A percentile compares a stretch with the other conserved stretches of the same genome.
These are phyloP conservation scores for Scrobipalpa costella DNA, from an alignment of 2,888 invertebrate genomes.

Conservation along the genomic window DNA sequence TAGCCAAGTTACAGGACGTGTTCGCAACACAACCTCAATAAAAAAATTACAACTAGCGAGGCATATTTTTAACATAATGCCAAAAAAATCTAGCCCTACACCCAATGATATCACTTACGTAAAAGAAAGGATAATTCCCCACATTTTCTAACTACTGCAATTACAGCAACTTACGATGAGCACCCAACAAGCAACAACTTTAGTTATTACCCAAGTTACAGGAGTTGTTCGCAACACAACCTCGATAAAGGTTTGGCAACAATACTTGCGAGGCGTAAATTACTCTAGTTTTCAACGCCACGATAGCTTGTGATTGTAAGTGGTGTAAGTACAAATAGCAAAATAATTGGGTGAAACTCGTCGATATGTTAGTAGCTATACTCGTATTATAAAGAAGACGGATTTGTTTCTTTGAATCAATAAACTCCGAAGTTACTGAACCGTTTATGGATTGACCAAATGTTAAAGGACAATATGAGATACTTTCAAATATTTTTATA, in stretches of 20 bases:
- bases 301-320: slow-evolving; percentile 11
- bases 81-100: too few relatives aligned
- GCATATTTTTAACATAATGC: too few relatives aligned
- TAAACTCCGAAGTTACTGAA: too few relatives aligned
- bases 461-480: too few relatives aligned
- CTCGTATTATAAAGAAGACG: too few relatives aligned
- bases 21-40: slow-evolving; percentile 29
- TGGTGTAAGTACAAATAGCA: neutral
- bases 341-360: too few relatives aligned
- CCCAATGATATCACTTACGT: neutral
- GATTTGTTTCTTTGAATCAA: too few relatives aligned
- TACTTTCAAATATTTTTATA: too few relatives aligned
- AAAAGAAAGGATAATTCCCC: slow-evolving; percentile 5
- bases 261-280: slow-evolving; percentile 30
- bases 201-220: slow-evolving; percentile 37
- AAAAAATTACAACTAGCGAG: slow-evolving; percentile 27
- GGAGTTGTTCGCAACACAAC: slow-evolving; percentile 32
- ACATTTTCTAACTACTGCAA: slow-evolving; percentile 20
- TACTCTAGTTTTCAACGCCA: slow-evolving; percentile 32
- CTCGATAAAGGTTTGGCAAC: slow-evolving; percentile 30
- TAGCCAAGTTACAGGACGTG: slow-evolving; percentile 37
- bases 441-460: too few relatives aligned
- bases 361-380: too few relatives aligned
- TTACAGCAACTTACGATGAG: slow-evolving; percentile 26
- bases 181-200: slow-evolving; percentile 36